Percentiles rank a stretch among this genome's conserved stretches.
Evolutionary conservation across 2,113 vertebrate species (phyloP).

Genomic region (Etheostoma spectabile): DNA sequence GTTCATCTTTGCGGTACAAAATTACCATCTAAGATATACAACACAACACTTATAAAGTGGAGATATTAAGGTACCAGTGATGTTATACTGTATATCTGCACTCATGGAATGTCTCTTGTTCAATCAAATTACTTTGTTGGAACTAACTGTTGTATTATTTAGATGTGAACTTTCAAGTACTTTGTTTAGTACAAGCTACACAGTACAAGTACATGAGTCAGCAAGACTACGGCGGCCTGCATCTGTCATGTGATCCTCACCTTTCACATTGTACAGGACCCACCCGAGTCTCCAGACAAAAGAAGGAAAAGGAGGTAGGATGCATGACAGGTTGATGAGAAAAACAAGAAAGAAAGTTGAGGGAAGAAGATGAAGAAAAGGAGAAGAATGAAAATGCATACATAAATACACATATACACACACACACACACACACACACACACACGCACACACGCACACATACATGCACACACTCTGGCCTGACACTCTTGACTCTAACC

Average conservation of each 20-base stretch:
- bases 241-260: background rate
- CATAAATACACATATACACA: conserved; percentile 1
- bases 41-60: too few relatives aligned
- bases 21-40: too few relatives aligned
- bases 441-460: conserved; percentile 32
- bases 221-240: background rate
- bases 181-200: background rate
- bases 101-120: too few relatives aligned
- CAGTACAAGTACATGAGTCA: background rate
- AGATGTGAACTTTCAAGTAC: background rate
- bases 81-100: too few relatives aligned
- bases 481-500: conserved; percentile 30
- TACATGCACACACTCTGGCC: conserved; percentile 4
- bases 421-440: conserved; percentile 28
- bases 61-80: too few relatives aligned
- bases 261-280: background rate
- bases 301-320: background rate
- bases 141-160: background rate
- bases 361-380: background rate
- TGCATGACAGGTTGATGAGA: background rate
- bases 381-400: conserved; percentile 7
- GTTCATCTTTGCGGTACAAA: too few relatives aligned
- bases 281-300: background rate
- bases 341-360: background rate
- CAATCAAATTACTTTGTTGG: too few relatives aligned